phyloP scores from a whole-genome alignment of 2,113 vertebrate species.

The Cettia cetti region DNA sequence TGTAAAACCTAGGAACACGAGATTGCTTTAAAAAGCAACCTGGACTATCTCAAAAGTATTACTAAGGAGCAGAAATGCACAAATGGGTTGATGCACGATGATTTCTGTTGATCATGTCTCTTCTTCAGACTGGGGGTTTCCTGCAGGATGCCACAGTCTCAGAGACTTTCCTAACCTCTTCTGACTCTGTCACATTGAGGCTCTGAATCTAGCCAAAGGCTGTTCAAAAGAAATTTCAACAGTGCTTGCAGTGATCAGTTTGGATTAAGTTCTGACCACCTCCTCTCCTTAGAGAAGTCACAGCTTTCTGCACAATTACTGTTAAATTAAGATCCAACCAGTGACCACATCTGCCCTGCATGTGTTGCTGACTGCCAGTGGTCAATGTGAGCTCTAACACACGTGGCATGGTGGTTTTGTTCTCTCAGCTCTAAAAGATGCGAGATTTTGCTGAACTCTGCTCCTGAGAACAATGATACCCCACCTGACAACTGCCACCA shows the following conservation, averaged over 20 bases:
- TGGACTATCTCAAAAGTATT: not conserved
- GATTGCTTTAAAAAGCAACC: not conserved
- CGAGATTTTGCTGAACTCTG: not conserved
- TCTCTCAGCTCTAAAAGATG: not conserved
- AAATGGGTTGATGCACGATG: not conserved
- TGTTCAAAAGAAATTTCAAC: not conserved
- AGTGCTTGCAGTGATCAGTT: not conserved
- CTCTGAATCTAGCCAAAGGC: not conserved
- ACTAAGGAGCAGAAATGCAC: not conserved
- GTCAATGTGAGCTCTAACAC: not conserved
- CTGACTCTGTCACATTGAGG: not conserved
- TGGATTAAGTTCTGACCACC: not conserved
- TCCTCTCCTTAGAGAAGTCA: not conserved
- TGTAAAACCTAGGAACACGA: conserved; percentile 83
- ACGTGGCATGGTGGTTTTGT: not conserved
- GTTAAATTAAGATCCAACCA: not conserved
- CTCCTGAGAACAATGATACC: not conserved
- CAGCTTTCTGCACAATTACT: not conserved
- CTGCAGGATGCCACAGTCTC: not conserved
- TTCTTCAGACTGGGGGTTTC: not conserved
- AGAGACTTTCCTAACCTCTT: not conserved
- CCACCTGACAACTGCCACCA: not conserved
- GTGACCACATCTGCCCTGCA: not conserved
- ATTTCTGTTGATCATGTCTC: not conserved
- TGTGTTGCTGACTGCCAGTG: not conserved